phyloP scores from a whole-genome alignment of 2,113 vertebrate species.

The Zapus hudsonius region DNA sequence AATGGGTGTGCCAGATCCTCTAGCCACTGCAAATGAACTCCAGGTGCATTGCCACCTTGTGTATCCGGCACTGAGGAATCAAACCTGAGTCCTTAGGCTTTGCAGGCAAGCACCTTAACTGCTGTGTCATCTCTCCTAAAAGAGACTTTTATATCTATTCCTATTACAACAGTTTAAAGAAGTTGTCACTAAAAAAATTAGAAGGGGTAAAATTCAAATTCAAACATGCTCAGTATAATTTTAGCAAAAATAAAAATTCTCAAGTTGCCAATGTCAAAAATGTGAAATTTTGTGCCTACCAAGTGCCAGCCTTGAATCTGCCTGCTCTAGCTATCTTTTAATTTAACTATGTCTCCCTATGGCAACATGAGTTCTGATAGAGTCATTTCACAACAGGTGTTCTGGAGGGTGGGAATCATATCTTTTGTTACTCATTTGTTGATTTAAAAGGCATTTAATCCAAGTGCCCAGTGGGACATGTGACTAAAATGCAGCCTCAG shows the following conservation, averaged over 20 bases:
- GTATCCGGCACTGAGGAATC: too few species aligned
- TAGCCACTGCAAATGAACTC: too few species aligned
- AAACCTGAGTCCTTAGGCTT: too few species aligned
- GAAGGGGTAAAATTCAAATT: constrained; percentile 1
- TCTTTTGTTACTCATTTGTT: neutral
- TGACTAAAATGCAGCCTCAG: neutral
- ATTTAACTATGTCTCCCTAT: neutral
- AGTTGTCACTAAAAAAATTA: constrained; percentile 41
- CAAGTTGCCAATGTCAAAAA: constrained; percentile 19
- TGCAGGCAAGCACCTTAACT: too few species aligned
- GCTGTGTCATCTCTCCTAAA: too few species aligned
- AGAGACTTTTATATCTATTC: neutral
- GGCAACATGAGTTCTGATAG: neutral
- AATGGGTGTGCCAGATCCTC: too few species aligned
- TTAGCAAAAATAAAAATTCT: neutral
- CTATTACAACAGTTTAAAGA: constrained; percentile 8
- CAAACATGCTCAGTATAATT: constrained; percentile 10
- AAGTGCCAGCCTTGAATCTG: neutral
- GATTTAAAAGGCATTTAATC: constrained; percentile 2
- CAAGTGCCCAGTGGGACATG: neutral
- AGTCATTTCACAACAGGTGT: constrained; percentile 21
- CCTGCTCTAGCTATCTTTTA: neutral
- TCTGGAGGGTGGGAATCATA: neutral
- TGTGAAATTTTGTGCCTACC: neutral
- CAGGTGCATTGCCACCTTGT: too few species aligned